A percentile compares a stretch with the other conserved stretches of the same genome.
phyloP scores from a whole-genome alignment of 2,888 invertebrate genomes.

The Teleiodes luculella region DNA sequence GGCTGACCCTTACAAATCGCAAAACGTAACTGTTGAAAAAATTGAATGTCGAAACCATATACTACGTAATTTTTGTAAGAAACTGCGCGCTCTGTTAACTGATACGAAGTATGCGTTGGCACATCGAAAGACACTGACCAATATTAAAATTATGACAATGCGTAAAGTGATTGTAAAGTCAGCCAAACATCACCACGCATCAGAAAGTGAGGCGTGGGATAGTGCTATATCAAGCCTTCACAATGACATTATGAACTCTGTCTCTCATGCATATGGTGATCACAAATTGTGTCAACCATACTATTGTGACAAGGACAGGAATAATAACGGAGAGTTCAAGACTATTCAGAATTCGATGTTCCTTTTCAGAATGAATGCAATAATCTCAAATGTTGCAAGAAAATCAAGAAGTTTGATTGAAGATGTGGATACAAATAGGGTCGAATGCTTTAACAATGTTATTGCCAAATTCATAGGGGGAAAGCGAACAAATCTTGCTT shows the following conservation, averaged over 20 bases:
- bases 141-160: conserved; percentile 12
- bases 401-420: conserved; percentile 18
- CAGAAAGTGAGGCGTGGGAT: not conserved
- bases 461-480: conserved; percentile 34
- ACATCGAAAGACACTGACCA: conserved; percentile 13
- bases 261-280: not conserved
- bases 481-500: conserved; percentile 38
- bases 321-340: not conserved
- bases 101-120: conserved; percentile 24
- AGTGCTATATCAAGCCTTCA: not conserved
- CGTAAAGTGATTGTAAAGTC: conserved; percentile 13
- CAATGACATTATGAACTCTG: not conserved
- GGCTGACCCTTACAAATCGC: conserved; percentile 12
- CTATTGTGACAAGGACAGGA: not conserved
- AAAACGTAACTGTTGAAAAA: conserved; percentile 24
- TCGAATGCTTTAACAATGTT: conserved; percentile 17
- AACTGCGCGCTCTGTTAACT: conserved; percentile 16
- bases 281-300: not conserved
- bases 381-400: not conserved
- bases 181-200: conserved; percentile 8
- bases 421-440: conserved; percentile 17
- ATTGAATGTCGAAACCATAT: conserved; percentile 29
- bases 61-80: conserved; percentile 23
- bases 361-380: not conserved
- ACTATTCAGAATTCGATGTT: not conserved